Percentiles rank a stretch among this genome's conserved stretches.
These are phyloP conservation scores for Phalacrocorax brasilianus DNA, from an alignment of 2,113 vertebrate genomes.

Conservation along the genomic window DNA sequence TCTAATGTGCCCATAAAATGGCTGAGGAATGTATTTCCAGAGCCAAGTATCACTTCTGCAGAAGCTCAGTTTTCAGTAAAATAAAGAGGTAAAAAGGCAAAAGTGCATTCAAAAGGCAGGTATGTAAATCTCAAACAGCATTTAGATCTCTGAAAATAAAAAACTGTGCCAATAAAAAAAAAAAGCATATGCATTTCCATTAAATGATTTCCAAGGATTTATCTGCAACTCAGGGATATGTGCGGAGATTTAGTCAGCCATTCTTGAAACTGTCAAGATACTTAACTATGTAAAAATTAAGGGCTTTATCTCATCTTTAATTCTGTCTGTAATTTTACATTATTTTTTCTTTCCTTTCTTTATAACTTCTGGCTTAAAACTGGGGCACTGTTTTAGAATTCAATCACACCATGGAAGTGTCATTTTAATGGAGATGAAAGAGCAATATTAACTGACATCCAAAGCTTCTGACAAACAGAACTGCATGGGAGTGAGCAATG, in stretches of 20 bases:
- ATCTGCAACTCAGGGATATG: background rate
- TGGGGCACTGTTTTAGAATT: conserved; percentile 5
- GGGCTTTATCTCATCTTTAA: conserved; percentile 31
- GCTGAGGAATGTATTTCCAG: background rate
- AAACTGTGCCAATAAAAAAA: background rate
- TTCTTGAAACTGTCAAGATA: conserved; percentile 29
- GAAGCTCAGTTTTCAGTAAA: background rate
- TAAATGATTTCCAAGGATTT: background rate
- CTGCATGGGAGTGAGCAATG: conserved; percentile 17
- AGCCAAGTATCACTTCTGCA: background rate
- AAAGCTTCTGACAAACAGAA: conserved; percentile 57
- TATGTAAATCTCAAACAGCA: background rate
- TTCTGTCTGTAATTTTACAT: conserved; percentile 14
- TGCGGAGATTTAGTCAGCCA: background rate
- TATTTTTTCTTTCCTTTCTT: conserved; percentile 18
- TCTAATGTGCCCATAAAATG: background rate
- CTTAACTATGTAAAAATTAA: conserved; percentile 18
- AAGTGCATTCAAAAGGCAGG: background rate
- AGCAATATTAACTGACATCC: conserved; percentile 50
- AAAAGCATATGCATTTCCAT: background rate
- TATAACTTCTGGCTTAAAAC: conserved; percentile 5
- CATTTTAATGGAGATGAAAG: conserved; percentile 55
- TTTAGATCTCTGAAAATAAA: background rate
- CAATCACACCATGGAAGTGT: conserved; percentile 21
- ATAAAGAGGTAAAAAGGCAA: background rate